Conservation (phyloP, 2,888 invertebrate genomes). For the Anthrax anthrax region DNA sequence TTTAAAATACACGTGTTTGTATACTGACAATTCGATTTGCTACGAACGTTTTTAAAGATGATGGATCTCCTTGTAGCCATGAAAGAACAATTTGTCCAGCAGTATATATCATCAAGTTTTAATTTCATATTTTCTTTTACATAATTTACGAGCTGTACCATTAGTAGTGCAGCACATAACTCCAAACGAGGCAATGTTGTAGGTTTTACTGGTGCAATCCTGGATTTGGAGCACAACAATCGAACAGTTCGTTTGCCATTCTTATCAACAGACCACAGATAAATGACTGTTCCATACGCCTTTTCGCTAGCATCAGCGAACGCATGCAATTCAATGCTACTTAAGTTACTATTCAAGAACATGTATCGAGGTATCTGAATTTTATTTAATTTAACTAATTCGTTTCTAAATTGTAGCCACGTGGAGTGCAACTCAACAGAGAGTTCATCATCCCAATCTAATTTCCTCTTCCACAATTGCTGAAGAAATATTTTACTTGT, state of each 20-base stretch:
- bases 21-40: no score
- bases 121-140: no score
- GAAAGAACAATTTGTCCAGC: no score
- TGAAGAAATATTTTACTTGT: no score
- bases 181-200: slow-evolving; percentile 9
- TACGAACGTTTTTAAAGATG: no score
- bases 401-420: background rate
- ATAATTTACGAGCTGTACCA: background rate
- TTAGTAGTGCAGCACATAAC: no score
- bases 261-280: background rate
- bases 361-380: background rate
- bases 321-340: background rate
- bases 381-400: background rate
- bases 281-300: background rate
- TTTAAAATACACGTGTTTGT: no score
- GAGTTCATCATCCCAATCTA: background rate
- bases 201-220: slow-evolving; percentile 4
- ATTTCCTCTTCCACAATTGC: no score
- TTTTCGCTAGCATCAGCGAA: background rate
- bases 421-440: background rate
- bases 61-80: no score
- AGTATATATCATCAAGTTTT: no score
- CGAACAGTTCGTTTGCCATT: background rate
- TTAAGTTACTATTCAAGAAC: no score
- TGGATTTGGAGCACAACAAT: slow-evolving; percentile 5